Base-by-base conservation (phyloP, 2,113 vertebrate species). In the Myanophis thanlyinensis region DNA sequence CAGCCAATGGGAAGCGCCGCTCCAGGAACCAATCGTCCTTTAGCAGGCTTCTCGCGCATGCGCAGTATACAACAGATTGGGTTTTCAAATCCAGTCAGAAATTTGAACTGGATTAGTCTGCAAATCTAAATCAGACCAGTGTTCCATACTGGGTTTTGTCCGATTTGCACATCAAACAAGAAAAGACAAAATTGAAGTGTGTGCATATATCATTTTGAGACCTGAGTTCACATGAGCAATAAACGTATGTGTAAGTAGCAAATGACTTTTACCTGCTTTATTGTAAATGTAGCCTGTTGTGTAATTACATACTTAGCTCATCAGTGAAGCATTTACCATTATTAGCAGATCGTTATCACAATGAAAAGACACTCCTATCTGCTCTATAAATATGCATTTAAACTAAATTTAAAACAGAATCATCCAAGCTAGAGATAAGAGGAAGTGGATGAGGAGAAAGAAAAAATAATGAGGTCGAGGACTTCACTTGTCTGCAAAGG, bases 281-380 rank as follows among this genome's bases (percentile, higher is more conserved):
- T 86, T 35, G 23, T 86, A 73, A 89, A 40, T 47, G 47, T 10
- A 53, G 53, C 27, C 52, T 62, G 25, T 25, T 51, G 67, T 56
- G 47, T 86, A 93, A 91, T 91, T 91, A 59, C 35, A 53, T 44
- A 62, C 73, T 62, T 88, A 91, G 86, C 13, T 88, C 52, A 91
- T 91, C n/a, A 80, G 35, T 53, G 1, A 30, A 86, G 18, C 51
- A 88, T 91, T 89, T 93, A 89, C 62, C 93, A 89, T 91, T 89
- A 91, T 91, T 91, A 93, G 52, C 30, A 89, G 91, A 92, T 89
- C 67, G 67, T 91, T 89, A 91, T 93, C 46, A 84, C 49, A 35
- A 88, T 7, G 85, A 93, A 12, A 88, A 93, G 53, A 51, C 3
- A 86, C 40, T 67, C 44, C n/a, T 11, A 10, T 67, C 54, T 87